A percentile compares a stretch with the other conserved stretches of the same genome.
These are phyloP conservation scores for Drosophila picticornis DNA, from an alignment of 2,888 invertebrate species.

Conservation along the genomic window DNA sequence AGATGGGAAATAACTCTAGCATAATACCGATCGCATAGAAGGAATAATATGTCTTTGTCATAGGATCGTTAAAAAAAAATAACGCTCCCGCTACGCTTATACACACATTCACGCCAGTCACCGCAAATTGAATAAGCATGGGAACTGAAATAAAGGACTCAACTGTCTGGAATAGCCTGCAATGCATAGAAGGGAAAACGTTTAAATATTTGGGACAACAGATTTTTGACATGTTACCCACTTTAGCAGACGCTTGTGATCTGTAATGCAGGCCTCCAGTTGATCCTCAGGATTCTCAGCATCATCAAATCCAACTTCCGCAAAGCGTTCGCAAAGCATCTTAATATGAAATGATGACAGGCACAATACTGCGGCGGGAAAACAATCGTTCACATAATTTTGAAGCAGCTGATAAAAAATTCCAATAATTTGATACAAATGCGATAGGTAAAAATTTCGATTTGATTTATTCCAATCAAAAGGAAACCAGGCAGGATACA, in stretches of 20 bases:
- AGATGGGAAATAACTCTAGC: slow-evolving; percentile 70
- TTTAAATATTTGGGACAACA: not conserved
- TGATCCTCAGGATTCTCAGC: slow-evolving; percentile 16
- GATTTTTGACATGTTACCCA: slow-evolving; percentile 7
- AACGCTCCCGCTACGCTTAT: slow-evolving; percentile 57
- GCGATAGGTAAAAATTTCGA: slow-evolving; percentile 56
- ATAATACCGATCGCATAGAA: slow-evolving; percentile 57
- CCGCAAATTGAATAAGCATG: slow-evolving; percentile 69
- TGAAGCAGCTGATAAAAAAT: slow-evolving; percentile 51
- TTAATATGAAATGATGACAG: slow-evolving; percentile 67
- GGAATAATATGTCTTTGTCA: slow-evolving; percentile 60
- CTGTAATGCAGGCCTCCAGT: slow-evolving; percentile 67
- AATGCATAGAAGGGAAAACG: not conserved
- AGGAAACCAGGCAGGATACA: slow-evolving; percentile 80
- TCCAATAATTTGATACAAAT: slow-evolving; percentile 70
- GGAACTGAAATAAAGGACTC: slow-evolving; percentile 71
- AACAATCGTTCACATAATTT: slow-evolving; percentile 70
- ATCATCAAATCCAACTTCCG: slow-evolving; percentile 54
- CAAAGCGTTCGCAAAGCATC: slow-evolving; percentile 62
- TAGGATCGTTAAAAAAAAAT: slow-evolving; percentile 58
- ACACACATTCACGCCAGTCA: slow-evolving; percentile 63
- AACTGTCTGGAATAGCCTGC: slow-evolving; percentile 54
- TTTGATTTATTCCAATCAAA: slow-evolving; percentile 70
- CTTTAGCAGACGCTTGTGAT: slow-evolving; percentile 67
- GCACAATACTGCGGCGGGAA: slow-evolving; percentile 66